Conservation (phyloP, 2,113 vertebrate genomes). For the Gasterosteus aculeatus region DNA sequence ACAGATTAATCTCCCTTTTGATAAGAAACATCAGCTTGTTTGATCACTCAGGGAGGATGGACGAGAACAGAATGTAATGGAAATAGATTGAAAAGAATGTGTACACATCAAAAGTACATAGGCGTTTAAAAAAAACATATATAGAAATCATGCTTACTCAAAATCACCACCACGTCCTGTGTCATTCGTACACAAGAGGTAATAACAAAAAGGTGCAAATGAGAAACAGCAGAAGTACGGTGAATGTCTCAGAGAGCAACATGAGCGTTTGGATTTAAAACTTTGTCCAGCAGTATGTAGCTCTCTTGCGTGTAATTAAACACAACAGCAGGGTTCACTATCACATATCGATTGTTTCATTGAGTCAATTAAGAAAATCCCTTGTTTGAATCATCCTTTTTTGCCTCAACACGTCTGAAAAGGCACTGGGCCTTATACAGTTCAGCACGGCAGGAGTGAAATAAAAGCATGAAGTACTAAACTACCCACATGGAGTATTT, state of each 20-base stretch:
- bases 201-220: slow-evolving; percentile 61
- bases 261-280: slow-evolving; percentile 31
- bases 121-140: slow-evolving; percentile 47
- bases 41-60: slow-evolving; percentile 33
- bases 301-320: slow-evolving; percentile 16
- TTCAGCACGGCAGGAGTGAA: slow-evolving; percentile 18
- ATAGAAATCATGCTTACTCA: slow-evolving; percentile 50
- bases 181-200: slow-evolving; percentile 71
- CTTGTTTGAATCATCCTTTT: slow-evolving; percentile 3
- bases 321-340: neutral
- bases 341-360: neutral
- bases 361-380: slow-evolving; percentile 15
- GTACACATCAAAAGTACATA: slow-evolving; percentile 51
- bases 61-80: slow-evolving; percentile 5
- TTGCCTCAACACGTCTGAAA: slow-evolving; percentile 34
- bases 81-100: slow-evolving; percentile 39
- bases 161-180: slow-evolving; percentile 37
- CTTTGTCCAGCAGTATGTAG: slow-evolving; percentile 38
- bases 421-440: slow-evolving; percentile 68
- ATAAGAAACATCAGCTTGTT: slow-evolving; percentile 24
- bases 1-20: slow-evolving; percentile 11
- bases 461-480: slow-evolving; percentile 22
- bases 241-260: slow-evolving; percentile 8
- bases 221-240: slow-evolving; percentile 36
- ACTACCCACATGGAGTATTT: slow-evolving; percentile 14